These are phyloP conservation scores for Acronicta leporina DNA, from an alignment of 2,888 invertebrate species.

Conservation along the genomic window DNA sequence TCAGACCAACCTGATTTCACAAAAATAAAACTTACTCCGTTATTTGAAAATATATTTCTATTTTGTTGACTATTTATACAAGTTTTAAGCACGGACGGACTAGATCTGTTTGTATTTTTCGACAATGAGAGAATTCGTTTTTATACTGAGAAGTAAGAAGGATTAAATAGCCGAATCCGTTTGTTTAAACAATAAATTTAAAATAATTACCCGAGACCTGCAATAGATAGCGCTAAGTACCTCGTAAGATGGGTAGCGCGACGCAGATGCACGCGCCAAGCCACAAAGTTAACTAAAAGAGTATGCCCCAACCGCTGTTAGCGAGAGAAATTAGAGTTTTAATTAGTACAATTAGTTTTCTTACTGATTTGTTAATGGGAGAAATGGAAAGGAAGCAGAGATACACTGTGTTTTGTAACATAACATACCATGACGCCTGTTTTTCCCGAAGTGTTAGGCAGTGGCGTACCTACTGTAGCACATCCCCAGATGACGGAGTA, in stretches of 20 bases:
- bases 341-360: slow-evolving; percentile 25
- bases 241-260: slow-evolving; percentile 24
- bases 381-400: slow-evolving; percentile 1
- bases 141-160: not conserved
- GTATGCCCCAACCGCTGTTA: slow-evolving; percentile 11
- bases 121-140: no score
- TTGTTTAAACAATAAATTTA: slow-evolving; percentile 1
- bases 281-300: slow-evolving; percentile 35
- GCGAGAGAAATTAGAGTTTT: slow-evolving; percentile 15
- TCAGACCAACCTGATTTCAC: no score
- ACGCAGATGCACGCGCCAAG: slow-evolving; percentile 36
- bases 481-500: no score
- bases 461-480: no score
- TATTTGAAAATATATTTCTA: no score
- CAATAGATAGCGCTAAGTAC: slow-evolving; percentile 41
- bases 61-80: no score
- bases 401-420: not conserved
- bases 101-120: no score
- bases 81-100: no score
- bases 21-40: no score
- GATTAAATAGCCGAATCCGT: not conserved
- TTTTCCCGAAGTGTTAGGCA: no score
- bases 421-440: no score
- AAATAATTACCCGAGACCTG: slow-evolving; percentile 21
- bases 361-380: slow-evolving; percentile 10